Evolutionary conservation across 2,797 vertebrate genomes (phyloP), one percentile per base, ranked within the genome.

Genomic region (Helostoma temminkii): DNA sequence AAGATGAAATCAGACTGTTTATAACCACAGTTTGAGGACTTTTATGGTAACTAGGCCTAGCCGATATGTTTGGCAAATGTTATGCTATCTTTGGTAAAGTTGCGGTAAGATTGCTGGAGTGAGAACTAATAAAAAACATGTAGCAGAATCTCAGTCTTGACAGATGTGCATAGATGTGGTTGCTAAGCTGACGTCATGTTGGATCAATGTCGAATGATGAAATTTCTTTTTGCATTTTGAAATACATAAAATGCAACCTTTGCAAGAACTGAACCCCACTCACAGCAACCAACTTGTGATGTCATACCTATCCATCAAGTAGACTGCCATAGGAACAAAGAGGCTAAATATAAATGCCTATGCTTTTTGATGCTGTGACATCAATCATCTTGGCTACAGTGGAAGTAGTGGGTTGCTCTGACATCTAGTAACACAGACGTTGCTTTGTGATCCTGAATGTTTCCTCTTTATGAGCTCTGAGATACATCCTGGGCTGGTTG

Each of bases 371-470:
- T 21, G 50, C 64, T 43, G 15, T 67, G 70, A 60, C 57, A 78
- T 81, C 74, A 81, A 66, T 71, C 26, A 10, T 49, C 41, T 53
- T 39, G 67, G 78, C 70, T 49, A n/a, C 64, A 34, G 84, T 81
- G 85, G 82, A 85, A 84, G 83, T 50, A 25, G 87, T 86, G 88
- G 86, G 73, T 16, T 42, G 70, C 45, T 58, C 71, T 75, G 87
- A 88, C 82, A 79, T 88, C 66, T 28, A 69, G 71, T 67, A 61
- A 61, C 79, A 93, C 89, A 90, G 70, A 81, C 57, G 32, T 57
- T 42, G 70, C 89, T 87, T 91, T 93, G 91, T 92, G 81, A 82
- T 72, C 32, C 4, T 63, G 77, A 72, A 80, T 80, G 26, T 81
- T 82, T 84, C 69, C 55, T 49, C 74, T 76, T 81, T 66, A 28